phyloP scores from a whole-genome alignment of 2,888 invertebrate genomes.

The Rugalucina vietnamica region DNA sequence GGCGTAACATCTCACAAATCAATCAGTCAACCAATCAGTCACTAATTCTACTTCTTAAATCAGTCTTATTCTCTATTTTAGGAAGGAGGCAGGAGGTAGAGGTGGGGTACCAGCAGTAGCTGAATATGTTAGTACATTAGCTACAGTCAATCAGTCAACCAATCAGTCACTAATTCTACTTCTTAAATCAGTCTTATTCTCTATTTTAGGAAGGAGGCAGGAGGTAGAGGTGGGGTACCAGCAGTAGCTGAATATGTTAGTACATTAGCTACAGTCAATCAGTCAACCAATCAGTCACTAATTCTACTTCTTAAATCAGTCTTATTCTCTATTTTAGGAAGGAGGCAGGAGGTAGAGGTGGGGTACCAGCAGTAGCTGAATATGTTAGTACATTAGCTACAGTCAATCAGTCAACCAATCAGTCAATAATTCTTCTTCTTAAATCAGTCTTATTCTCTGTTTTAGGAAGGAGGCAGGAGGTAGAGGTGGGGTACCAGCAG shows the following conservation, averaged over 20 bases:
- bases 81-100: slow-evolving; percentile 89
- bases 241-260: slow-evolving; percentile 93
- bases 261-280: slow-evolving; percentile 92
- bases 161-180: too few species aligned
- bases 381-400: slow-evolving; percentile 93
- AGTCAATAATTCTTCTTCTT: too few species aligned
- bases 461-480: slow-evolving; percentile 90
- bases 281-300: too few species aligned
- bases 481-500: slow-evolving; percentile 89
- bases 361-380: slow-evolving; percentile 93
- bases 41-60: too few species aligned
- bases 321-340: too few species aligned
- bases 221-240: slow-evolving; percentile 88
- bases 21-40: slow-evolving; percentile 97
- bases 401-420: slow-evolving; percentile 95
- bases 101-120: slow-evolving; percentile 91
- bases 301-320: too few species aligned
- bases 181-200: too few species aligned
- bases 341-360: slow-evolving; percentile 88
- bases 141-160: slow-evolving; percentile 95
- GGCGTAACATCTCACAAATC: too few species aligned
- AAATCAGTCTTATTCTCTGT: too few species aligned
- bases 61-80: too few species aligned
- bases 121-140: slow-evolving; percentile 93
- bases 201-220: slow-evolving; percentile 90